phyloP scores from a whole-genome alignment of 2,113 vertebrate genomes.

The Ameiurus melas region DNA sequence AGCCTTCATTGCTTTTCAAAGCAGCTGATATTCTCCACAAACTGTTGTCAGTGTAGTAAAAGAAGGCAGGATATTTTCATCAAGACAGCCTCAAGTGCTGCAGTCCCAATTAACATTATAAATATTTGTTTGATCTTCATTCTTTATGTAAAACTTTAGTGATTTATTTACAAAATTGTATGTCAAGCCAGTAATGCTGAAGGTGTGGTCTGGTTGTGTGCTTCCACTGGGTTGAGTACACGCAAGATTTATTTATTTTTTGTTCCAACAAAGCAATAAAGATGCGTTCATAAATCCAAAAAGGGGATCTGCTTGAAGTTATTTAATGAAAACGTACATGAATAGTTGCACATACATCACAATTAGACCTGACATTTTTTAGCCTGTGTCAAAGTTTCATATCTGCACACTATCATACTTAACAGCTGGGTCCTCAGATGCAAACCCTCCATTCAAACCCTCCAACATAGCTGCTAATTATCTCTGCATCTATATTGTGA shows the following conservation, averaged over 20 bases:
- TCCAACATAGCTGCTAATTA: slow-evolving; percentile 55
- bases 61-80: slow-evolving; percentile 32
- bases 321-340: slow-evolving; percentile 37
- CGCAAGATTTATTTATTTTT: background rate
- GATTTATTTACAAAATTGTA: background rate
- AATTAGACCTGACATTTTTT: slow-evolving; percentile 35
- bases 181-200: background rate
- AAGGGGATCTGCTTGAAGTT: slow-evolving; percentile 26
- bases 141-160: background rate
- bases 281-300: slow-evolving; percentile 33
- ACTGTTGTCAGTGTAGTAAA: background rate
- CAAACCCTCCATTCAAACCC: slow-evolving; percentile 45
- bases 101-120: slow-evolving; percentile 17
- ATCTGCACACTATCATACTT: slow-evolving; percentile 48
- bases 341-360: slow-evolving; percentile 45
- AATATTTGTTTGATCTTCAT: slow-evolving; percentile 13
- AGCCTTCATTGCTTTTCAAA: slow-evolving; percentile 8
- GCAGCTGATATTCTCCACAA: slow-evolving; percentile 17
- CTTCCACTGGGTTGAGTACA: slow-evolving; percentile 18
- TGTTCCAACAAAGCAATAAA: slow-evolving; percentile 37
- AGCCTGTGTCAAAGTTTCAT: slow-evolving; percentile 45
- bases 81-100: background rate
- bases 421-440: slow-evolving; percentile 45
- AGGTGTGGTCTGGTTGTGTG: slow-evolving; percentile 13
- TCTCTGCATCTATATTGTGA: slow-evolving; percentile 42